A percentile compares a stretch with the other conserved stretches of the same genome.
Evolutionary conservation across 2,113 vertebrate genomes (phyloP).

Genomic region (Spea multiplicata): DNA sequence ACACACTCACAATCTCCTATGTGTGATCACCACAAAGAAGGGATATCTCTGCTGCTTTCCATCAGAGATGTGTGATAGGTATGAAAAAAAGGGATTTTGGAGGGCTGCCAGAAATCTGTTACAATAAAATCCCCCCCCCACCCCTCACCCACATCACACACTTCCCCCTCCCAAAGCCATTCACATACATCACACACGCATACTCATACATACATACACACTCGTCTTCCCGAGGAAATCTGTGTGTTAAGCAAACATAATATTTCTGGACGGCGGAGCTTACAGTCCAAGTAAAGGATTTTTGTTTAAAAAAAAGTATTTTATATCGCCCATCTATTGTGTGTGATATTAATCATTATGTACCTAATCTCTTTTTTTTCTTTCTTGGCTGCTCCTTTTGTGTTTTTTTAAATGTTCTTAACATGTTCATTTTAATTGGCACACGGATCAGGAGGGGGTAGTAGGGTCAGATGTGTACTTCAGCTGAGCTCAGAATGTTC

Average conservation of each 20-base stretch:
- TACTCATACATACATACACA: background rate
- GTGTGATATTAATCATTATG: too few relatives aligned
- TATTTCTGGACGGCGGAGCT: background rate
- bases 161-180: slow-evolving; percentile 13
- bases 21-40: slow-evolving; percentile 45
- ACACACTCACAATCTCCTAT: slow-evolving; percentile 30
- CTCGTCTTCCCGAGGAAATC: background rate
- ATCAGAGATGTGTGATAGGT: slow-evolving; percentile 46
- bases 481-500: too few relatives aligned
- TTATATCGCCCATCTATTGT: too few relatives aligned
- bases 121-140: slow-evolving; percentile 36
- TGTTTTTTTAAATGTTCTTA: too few relatives aligned
- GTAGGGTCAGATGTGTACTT: too few relatives aligned
- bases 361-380: too few relatives aligned
- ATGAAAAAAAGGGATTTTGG: slow-evolving; percentile 38
- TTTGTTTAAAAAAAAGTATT: too few relatives aligned
- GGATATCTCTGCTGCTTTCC: slow-evolving; percentile 39
- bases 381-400: too few relatives aligned
- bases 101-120: slow-evolving; percentile 45
- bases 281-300: background rate
- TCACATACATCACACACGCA: slow-evolving; percentile 39
- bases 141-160: background rate
- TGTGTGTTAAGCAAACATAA: background rate
- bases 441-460: too few relatives aligned
- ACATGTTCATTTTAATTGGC: too few relatives aligned